Percentiles rank a stretch among this genome's conserved stretches.
These are phyloP conservation scores for Drosophila lacicola DNA, from an alignment of 2,888 invertebrate species.

Conservation along the genomic window DNA sequence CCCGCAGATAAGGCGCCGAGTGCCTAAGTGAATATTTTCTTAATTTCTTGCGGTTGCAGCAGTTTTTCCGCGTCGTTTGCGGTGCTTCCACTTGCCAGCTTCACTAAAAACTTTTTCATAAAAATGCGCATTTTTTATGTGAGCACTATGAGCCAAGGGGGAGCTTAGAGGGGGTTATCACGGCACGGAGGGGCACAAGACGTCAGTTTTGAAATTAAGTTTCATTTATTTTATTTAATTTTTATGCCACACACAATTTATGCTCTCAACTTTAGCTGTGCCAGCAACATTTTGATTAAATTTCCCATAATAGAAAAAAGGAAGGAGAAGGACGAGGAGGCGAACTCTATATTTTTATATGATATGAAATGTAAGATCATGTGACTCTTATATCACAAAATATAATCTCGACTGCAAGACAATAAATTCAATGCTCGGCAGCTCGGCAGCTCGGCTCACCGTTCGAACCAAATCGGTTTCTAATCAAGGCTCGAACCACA, in stretches of 20 bases:
- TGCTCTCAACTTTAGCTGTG: conserved; percentile 24
- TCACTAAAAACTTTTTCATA: conserved; percentile 43
- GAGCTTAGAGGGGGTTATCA: background rate
- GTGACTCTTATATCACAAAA: background rate
- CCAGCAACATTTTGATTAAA: conserved; percentile 31
- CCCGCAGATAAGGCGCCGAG: conserved; percentile 59
- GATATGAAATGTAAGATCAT: background rate
- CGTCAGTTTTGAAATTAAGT: conserved; percentile 51
- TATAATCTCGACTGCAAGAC: no score
- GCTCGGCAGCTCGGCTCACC: no score
- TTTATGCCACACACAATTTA: conserved; percentile 42
- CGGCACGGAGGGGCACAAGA: no score
- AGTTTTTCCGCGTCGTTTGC: conserved; percentile 59
- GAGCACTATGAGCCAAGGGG: background rate
- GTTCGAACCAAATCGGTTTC: no score
- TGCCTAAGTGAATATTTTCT: conserved; percentile 63
- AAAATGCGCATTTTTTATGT: conserved; percentile 55
- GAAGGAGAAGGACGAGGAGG: background rate
- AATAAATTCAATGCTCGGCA: no score
- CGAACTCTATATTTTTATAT: background rate
- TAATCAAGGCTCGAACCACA: no score
- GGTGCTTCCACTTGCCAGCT: conserved; percentile 44
- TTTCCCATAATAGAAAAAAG: conserved; percentile 10
- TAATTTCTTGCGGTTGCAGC: conserved; percentile 67
- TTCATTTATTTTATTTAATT: conserved; percentile 54